These are phyloP conservation scores for Tachyglossus aculeatus DNA, from an alignment of 2,797 vertebrate genomes.

Conservation along the genomic window DNA sequence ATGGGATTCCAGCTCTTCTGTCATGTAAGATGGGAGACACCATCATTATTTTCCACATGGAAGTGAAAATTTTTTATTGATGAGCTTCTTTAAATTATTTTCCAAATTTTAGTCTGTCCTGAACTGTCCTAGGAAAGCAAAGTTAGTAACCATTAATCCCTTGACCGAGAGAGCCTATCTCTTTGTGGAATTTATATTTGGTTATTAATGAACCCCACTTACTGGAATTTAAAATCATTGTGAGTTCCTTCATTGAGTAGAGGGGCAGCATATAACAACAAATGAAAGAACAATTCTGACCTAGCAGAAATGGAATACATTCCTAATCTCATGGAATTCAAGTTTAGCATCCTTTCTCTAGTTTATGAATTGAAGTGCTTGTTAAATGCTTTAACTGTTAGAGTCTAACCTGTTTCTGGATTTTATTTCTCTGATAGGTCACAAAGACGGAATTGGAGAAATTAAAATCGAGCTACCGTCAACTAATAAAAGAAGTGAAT, in stretches of 20 bases:
- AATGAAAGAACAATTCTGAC: constrained; percentile 4
- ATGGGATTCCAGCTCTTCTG: no score
- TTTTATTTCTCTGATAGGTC: constrained; percentile 78
- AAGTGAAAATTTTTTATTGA: neutral
- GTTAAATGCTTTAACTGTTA: no score
- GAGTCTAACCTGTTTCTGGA: neutral
- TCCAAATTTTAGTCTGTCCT: neutral
- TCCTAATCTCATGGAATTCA: neutral
- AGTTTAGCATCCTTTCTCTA: neutral
- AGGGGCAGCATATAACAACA: neutral
- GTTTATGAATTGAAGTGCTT: no score
- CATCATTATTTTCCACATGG: neutral
- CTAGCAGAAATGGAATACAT: neutral
- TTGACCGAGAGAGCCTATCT: neutral
- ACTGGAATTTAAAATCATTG: neutral
- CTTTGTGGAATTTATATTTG: neutral
- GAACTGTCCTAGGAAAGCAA: neutral
- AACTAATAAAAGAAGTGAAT: constrained; percentile 92
- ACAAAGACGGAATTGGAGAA: constrained; percentile 94
- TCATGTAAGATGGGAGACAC: no score
- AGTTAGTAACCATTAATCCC: neutral
- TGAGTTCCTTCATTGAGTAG: neutral
- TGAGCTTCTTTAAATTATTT: constrained; percentile 4
- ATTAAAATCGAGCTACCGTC: constrained; percentile 89
- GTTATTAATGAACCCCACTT: neutral